Evolutionary conservation across 1,140 invertebrate genomes (phyloP), one percentile per base, ranked within the genome.

Genomic region (Hirudo medicinalis): DNA sequence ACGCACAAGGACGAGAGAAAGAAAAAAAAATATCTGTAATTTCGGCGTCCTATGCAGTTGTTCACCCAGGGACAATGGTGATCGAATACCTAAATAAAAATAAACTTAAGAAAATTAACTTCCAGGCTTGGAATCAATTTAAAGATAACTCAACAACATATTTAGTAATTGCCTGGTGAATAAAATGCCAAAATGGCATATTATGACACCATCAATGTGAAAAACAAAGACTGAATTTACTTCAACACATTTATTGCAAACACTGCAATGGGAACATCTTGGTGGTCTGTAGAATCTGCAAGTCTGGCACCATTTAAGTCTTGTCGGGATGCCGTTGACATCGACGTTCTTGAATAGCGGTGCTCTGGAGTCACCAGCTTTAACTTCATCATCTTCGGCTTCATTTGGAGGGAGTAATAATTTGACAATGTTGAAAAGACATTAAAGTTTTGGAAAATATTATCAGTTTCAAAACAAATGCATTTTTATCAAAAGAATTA

Each of bases 61-160:
- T 98, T 98, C 75, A 99, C 91, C 95, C 96, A 99, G 70, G 96
- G 95, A 85, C 97, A 99, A 84, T 99, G 97, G 87, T 99, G 97
- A 84, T 99, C 97, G 84, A 99, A 99, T 54, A 92, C 98, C 91
- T 97, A 85, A 72, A 79, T 79, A 79, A 78, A 70, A 76, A 73
- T 74, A 73, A 73, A 43, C 1, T 43, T 68, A 68, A n/a, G 8
- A 43, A 32, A 40, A 32, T 15, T 17, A 17, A 68, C 15, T 68
- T 68, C 15, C 36, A 25, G 36, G 36, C 22, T 17, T 13, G 19
- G 11, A 25, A 63, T 13, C 3, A 63, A 9, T 32, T 63, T 63
- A 27, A 32, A 13, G 29, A 9, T 13, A 63, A 6, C 60, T 25
- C 60, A 63, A 20, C 9, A 63, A 1, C 1, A 13, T 27, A 63